These are phyloP conservation scores for Corythaixoides concolor DNA, from an alignment of 2,113 vertebrate genomes.

Conservation along the genomic window DNA sequence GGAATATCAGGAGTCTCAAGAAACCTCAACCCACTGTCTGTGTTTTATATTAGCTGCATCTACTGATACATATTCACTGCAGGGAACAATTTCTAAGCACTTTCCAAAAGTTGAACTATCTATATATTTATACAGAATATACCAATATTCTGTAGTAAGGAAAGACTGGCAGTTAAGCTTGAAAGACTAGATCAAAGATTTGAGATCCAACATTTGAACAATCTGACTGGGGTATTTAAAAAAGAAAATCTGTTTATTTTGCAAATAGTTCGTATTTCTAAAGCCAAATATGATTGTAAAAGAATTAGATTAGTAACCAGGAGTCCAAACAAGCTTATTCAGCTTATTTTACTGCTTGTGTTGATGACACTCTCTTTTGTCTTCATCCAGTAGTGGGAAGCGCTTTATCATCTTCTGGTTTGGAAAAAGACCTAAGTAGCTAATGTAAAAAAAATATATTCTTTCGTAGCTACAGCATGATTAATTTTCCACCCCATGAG, in stretches of 20 bases:
- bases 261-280: neutral
- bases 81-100: neutral
- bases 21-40: neutral
- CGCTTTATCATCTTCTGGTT: slow-evolving; percentile 53
- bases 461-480: slow-evolving; percentile 43
- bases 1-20: neutral
- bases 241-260: neutral
- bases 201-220: neutral
- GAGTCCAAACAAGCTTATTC: slow-evolving; percentile 25
- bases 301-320: slow-evolving; percentile 26
- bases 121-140: neutral
- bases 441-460: slow-evolving; percentile 49
- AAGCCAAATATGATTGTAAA: slow-evolving; percentile 21
- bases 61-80: neutral
- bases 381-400: slow-evolving; percentile 36
- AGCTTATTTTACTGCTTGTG: slow-evolving; percentile 37
- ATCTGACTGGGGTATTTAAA: neutral
- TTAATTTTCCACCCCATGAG: slow-evolving; percentile 57
- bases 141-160: neutral
- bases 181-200: neutral
- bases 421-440: slow-evolving; percentile 34
- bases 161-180: neutral
- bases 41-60: neutral
- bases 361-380: slow-evolving; percentile 43
- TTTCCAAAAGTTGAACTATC: neutral